A percentile compares a stretch with the other conserved stretches of the same genome.
These are phyloP conservation scores for Perodicticus potto DNA, from an alignment of 2,797 vertebrate species.

Conservation along the genomic window DNA sequence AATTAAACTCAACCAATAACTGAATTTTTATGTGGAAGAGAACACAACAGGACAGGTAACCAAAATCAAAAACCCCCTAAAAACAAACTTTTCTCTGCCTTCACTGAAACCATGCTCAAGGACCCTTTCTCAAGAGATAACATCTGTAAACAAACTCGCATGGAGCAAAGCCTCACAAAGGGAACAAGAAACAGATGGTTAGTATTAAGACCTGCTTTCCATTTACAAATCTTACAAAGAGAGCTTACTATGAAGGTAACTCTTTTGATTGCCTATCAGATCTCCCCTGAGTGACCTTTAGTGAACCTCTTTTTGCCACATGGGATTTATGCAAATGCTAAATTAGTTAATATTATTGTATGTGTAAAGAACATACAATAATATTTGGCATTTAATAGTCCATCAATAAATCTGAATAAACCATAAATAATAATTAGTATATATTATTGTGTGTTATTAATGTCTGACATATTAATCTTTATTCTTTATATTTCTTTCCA, in stretches of 20 bases:
- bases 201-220: constrained; percentile 52
- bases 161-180: constrained; percentile 23
- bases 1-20: not conserved
- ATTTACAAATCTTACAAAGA: constrained; percentile 44
- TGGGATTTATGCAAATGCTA: not conserved
- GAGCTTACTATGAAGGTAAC: not conserved
- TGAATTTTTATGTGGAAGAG: not conserved
- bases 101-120: not conserved
- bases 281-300: constrained; percentile 45
- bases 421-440: not conserved
- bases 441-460: not conserved
- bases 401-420: not conserved
- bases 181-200: constrained; percentile 74
- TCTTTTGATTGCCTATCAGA: constrained; percentile 32
- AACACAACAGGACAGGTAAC: constrained; percentile 38
- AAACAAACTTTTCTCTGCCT: constrained; percentile 42
- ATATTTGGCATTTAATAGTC: not conserved
- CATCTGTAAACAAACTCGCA: constrained; percentile 76
- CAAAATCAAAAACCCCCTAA: constrained; percentile 10
- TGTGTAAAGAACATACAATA: not conserved
- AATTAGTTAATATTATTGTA: not conserved
- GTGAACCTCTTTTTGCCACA: not conserved
- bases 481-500: not conserved
- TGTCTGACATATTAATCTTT: not conserved
- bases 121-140: constrained; percentile 70